Conservation (phyloP, 2,888 invertebrate genomes). For the Priocnemis perturbator region DNA sequence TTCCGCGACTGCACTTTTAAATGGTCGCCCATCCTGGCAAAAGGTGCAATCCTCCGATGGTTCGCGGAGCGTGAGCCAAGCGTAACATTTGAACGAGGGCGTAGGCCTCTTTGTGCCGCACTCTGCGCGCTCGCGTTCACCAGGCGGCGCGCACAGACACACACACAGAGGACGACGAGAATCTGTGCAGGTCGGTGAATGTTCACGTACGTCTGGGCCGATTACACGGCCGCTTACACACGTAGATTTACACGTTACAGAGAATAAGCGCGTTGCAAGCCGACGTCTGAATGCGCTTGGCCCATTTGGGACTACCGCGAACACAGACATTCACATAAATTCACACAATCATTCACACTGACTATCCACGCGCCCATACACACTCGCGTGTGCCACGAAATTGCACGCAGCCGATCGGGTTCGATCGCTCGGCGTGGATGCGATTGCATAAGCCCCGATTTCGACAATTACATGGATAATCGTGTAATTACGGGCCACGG, state of each 20-base stretch:
- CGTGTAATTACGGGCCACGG: constrained; percentile 9
- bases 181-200: constrained; percentile 15
- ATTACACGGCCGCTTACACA: constrained; percentile 60
- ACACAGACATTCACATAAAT: background rate
- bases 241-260: constrained; percentile 31
- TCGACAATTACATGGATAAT: constrained; percentile 17
- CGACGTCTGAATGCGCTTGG: background rate
- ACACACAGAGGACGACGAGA: background rate
- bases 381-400: background rate
- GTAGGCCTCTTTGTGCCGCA: constrained; percentile 56
- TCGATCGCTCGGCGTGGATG: constrained; percentile 8
- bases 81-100: constrained; percentile 71
- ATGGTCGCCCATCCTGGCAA: constrained; percentile 7
- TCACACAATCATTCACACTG: too few relatives aligned
- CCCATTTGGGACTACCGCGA: constrained; percentile 3
- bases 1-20: background rate
- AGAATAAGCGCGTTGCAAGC: constrained; percentile 24
- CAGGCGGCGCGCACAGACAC: constrained; percentile 7
- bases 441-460: constrained; percentile 12
- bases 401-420: constrained; percentile 10
- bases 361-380: background rate
- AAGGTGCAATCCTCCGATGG: constrained; percentile 33
- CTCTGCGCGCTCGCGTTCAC: constrained; percentile 38
- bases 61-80: constrained; percentile 68
- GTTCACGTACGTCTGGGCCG: constrained; percentile 38